Conservation (phyloP, 2,113 vertebrate species). For the Eulemur macaco region DNA sequence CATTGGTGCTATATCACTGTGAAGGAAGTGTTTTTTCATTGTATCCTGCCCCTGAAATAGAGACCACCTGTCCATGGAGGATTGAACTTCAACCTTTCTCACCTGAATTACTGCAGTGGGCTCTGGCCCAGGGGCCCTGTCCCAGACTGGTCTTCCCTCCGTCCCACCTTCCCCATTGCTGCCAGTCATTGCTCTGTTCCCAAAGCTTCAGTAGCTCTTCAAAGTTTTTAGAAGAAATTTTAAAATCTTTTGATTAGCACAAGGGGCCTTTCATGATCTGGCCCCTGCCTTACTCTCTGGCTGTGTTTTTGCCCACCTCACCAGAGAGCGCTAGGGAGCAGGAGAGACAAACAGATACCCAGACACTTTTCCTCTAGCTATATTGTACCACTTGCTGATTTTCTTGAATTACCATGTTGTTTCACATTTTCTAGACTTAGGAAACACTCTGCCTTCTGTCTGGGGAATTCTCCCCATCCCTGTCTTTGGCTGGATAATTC, state of each 20-base stretch:
- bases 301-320: neutral
- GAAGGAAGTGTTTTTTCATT: neutral
- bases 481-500: neutral
- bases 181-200: neutral
- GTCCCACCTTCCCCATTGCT: neutral
- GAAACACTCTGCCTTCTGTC: neutral
- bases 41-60: neutral
- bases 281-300: neutral
- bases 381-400: neutral
- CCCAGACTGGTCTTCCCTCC: too few relatives aligned
- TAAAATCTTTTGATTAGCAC: neutral
- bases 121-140: fast-evolving
- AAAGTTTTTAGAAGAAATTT: neutral
- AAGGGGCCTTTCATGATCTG: neutral
- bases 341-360: neutral
- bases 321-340: neutral
- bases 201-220: neutral
- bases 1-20: neutral
- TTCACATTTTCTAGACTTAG: neutral
- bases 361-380: neutral
- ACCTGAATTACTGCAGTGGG: neutral
- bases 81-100: neutral
- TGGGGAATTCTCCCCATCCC: neutral
- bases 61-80: neutral
- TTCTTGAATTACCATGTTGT: neutral